Evolutionary conservation across 1,140 invertebrate genomes (phyloP), one percentile per base, ranked within the genome.

Genomic region (Anastatus disparis): DNA sequence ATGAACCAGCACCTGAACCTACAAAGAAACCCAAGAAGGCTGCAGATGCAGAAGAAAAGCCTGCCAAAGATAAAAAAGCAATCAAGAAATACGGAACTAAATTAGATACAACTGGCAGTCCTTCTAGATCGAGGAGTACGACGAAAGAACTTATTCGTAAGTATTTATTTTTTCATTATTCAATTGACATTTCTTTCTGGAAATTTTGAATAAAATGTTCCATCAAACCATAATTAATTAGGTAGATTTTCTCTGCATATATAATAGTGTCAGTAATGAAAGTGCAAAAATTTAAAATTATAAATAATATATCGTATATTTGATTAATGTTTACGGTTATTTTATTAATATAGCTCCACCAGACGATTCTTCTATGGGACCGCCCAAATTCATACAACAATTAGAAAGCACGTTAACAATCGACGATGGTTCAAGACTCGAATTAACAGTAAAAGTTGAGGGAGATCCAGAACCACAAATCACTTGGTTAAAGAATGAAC

Each of bases 401-500:
- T 84, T 95, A 17, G 56, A 62, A 0, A 89, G 87, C 7, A 91
- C 94, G 79, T 76, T 90, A 15, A 89, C 87, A 4, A 89, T 96
- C 29, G 90, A 91, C 26, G 96, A 97, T 82, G 96, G 95, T 7
- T 93, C 95, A 66, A 89, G 90, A 42, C 84, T 97, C 58, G 89
- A 92, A 66, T 86, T 97, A 12, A 91, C 87, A 12, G 94, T 92
- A 50, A 89, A 91, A 20, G 93, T 97, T 24, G 90, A 90, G 59
- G 95, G 95, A 15, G 95, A 97, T 83, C 95, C 95, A n/a, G 94
- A 96, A 80, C 95, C 95, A 6, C 91, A 95, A 78, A 90, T 97
- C 1, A 90, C 91, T 65, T 97, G 95, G 95, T 88, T 87, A 66
- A 97, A 96, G 85, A 90, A 93, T 75, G 91, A 91, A 58, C 91